phyloP scores from a whole-genome alignment of 2,888 invertebrate species.

The Apotomis capreana region DNA sequence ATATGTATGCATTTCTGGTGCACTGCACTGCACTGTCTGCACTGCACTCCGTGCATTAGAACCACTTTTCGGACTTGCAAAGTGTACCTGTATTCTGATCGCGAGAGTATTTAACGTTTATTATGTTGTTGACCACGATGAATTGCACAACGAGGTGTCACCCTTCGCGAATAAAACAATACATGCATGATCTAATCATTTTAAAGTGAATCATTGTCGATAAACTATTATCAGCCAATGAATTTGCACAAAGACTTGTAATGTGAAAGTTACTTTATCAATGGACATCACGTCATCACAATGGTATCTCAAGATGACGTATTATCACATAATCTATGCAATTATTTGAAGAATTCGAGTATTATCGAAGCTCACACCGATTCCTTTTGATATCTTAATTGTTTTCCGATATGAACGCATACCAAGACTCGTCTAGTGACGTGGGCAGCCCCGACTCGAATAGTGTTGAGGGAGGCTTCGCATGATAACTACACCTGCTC shows the following conservation, averaged over 20 bases:
- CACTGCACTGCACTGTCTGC: no score
- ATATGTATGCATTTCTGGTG: no score
- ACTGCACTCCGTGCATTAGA: no score
- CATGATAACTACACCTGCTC: not conserved
- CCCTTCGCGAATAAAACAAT: slow-evolving; percentile 7
- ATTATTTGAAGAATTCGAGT: slow-evolving; percentile 66
- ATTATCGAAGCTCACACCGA: slow-evolving; percentile 60
- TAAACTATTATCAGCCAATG: slow-evolving; percentile 26
- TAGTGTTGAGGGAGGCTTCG: slow-evolving; percentile 28
- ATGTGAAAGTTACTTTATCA: slow-evolving; percentile 45
- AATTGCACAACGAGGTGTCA: slow-evolving; percentile 32
- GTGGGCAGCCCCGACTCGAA: slow-evolving; percentile 9
- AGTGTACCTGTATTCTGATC: no score
- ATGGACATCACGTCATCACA: slow-evolving; percentile 45
- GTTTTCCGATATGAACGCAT: slow-evolving; percentile 59
- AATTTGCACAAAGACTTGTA: slow-evolving; percentile 20
- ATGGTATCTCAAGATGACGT: slow-evolving; percentile 48
- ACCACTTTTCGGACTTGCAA: no score
- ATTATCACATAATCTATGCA: slow-evolving; percentile 58
- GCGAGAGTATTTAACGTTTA: no score
- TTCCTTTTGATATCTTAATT: slow-evolving; percentile 69
- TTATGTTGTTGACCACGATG: no score
- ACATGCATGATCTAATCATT: slow-evolving; percentile 13
- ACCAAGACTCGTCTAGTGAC: slow-evolving; percentile 54
- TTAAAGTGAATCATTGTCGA: slow-evolving; percentile 25